Conservation (phyloP, 1,140 invertebrate genomes). For the Artemia franciscana region DNA sequence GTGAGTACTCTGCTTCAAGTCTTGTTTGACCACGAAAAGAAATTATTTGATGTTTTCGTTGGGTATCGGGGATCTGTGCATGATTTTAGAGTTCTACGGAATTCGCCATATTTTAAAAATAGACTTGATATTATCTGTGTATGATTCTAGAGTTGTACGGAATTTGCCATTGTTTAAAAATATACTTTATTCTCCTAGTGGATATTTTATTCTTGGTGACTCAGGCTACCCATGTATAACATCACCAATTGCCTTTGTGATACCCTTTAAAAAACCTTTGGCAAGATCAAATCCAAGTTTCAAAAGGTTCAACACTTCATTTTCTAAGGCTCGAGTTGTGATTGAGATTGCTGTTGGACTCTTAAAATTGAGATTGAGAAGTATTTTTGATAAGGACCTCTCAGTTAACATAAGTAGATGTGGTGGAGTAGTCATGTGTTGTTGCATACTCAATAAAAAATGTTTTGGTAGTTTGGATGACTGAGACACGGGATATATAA, state of each 20-base stretch:
- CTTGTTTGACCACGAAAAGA: slow-evolving; percentile 6
- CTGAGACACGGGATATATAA: neutral
- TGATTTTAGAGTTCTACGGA: slow-evolving; percentile 4
- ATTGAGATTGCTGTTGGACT: slow-evolving; percentile 5
- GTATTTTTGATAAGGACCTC: slow-evolving; percentile 1
- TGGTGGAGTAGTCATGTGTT: neutral
- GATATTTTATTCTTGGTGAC: slow-evolving; percentile 4
- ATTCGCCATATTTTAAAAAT: slow-evolving; percentile 1
- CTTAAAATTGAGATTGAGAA: slow-evolving; percentile 2
- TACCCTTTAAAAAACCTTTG: neutral
- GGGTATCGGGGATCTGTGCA: slow-evolving; percentile 10
- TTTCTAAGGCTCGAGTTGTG: neutral
- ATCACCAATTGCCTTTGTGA: slow-evolving; percentile 2
- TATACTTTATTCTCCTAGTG: neutral
- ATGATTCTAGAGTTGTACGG: neutral
- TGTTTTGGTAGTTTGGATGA: neutral
- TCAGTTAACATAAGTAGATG: neutral
- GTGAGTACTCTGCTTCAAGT: slow-evolving; percentile 6
- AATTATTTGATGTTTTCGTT: slow-evolving; percentile 8
- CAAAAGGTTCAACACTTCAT: slow-evolving; percentile 1
- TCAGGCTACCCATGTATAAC: slow-evolving; percentile 3
- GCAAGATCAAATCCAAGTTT: neutral
- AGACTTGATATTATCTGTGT: neutral
- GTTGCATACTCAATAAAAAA: slow-evolving; percentile 6
- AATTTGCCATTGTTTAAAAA: slow-evolving; percentile 4